Evolutionary conservation across 2,113 vertebrate species (phyloP).

Genomic region (Sphaerodactylus townsendi): DNA sequence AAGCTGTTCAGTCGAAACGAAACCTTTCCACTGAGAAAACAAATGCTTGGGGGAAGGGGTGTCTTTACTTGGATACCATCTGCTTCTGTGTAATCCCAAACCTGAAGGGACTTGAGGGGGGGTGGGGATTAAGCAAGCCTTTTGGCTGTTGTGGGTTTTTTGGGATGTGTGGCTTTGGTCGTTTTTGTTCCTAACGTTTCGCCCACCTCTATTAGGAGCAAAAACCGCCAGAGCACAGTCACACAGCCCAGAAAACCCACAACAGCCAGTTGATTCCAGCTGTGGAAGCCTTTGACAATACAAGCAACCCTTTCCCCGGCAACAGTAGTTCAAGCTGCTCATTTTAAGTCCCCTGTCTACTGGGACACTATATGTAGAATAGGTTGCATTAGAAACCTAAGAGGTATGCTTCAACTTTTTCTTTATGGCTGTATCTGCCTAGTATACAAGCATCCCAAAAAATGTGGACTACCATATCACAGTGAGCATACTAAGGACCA

Average conservation of each 20-base stretch:
- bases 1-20: conserved; percentile 49
- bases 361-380: conserved; percentile 39
- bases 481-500: conserved; percentile 28
- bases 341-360: conserved; percentile 18
- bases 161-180: no score
- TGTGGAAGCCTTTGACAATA: no score
- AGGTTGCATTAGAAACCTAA: conserved; percentile 34
- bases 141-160: no score
- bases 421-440: conserved; percentile 38
- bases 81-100: conserved; percentile 54
- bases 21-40: conserved; percentile 7
- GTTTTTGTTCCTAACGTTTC: no score
- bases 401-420: conserved; percentile 30
- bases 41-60: not conserved
- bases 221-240: no score
- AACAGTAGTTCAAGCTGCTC: conserved; percentile 29
- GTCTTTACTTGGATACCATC: conserved; percentile 39
- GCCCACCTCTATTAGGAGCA: no score
- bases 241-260: no score
- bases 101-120: conserved; percentile 22
- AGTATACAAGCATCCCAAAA: conserved; percentile 12
- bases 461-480: conserved; percentile 6
- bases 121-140: conserved; percentile 26
- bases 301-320: conserved; percentile 38
- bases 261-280: no score